Base-by-base conservation (phyloP, 2,113 vertebrate species). In the Xyrauchen texanus region DNA sequence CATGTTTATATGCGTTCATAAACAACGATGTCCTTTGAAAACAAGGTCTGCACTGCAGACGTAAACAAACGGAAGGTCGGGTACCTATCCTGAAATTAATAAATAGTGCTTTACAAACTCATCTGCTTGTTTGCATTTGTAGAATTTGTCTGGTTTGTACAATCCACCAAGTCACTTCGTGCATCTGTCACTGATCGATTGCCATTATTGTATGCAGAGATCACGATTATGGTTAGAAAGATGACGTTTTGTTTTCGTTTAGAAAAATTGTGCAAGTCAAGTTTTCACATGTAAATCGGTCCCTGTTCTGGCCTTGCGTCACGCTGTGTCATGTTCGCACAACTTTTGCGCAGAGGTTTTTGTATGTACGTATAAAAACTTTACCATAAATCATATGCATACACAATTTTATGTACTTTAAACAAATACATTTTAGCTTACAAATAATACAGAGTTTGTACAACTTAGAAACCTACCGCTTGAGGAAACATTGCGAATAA, bases 221-320 rank as follows among this genome's bases (percentile, higher is more conserved):
- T 15, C n/a, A 7, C 55, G 15, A 58, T 58, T 15, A 15, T 58
- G 13, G 55, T 15, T n/a, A 6, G 7, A 58, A 58, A 7, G 21
- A 34, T 34, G 21, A 34, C 21, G 21, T 34, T 34, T 34, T 34
- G 3, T 34, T 34, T 34, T 58, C 7, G 7, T 7, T 58, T 58
- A 58, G 6, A 58, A 13, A 62, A 4, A 69, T 44, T 60, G 11
- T 52, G 57, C 57, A 63, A 47, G 15, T 55, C 9, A 12, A 15
- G 9, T 34, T 52, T 79, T 79, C 62, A 49, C 66, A 80, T 76
- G 47, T 51, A 53, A 62, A 78, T 58, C 60, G 58, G 12, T 80
- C 82, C 74, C 73, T 75, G 73, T 76, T 78, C 80, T 72, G 77
- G 77, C 10, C 45, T 60, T 16, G 66, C 84, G 76, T 83, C 75